Percentiles rank a stretch among this genome's conserved stretches.
phyloP scores from a whole-genome alignment of 53 echinoderm and acorn worm genomes.

The Holothuria leucospilota region DNA sequence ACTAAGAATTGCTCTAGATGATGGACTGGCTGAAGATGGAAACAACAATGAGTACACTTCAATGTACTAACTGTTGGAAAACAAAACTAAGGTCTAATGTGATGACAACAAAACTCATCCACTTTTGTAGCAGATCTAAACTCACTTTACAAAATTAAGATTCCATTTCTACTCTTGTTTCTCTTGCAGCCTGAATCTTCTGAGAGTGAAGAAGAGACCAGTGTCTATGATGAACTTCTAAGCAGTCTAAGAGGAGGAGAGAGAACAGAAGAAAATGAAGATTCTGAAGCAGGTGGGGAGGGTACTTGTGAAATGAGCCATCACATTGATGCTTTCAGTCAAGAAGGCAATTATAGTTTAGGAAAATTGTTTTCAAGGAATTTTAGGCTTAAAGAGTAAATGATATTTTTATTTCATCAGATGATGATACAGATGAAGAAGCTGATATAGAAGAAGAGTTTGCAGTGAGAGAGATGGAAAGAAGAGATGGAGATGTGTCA shows the following conservation, averaged over 20 bases:
- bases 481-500: background rate
- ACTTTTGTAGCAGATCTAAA: too few relatives aligned
- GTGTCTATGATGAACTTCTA: slow-evolving; percentile 77
- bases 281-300: too few relatives aligned
- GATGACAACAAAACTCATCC: too few relatives aligned
- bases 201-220: slow-evolving; percentile 61
- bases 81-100: too few relatives aligned
- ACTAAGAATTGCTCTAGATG: too few relatives aligned
- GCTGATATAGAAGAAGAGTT: slow-evolving; percentile 52
- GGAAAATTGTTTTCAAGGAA: too few relatives aligned
- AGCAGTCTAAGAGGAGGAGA: slow-evolving; percentile 39
- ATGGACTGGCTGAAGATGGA: too few relatives aligned
- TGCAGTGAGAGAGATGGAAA: background rate
- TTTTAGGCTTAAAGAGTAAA: background rate
- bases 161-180: background rate
- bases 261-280: background rate
- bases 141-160: background rate
- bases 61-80: too few relatives aligned
- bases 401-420: background rate
- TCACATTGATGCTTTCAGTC: too few relatives aligned
- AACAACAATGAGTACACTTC: too few relatives aligned
- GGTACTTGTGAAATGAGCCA: too few relatives aligned
- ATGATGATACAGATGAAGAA: slow-evolving; percentile 40
- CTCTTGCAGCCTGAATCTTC: background rate
- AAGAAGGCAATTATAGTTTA: too few relatives aligned